Conservation (phyloP, 2,888 invertebrate species). For the Brachypalpus laphriformis region DNA sequence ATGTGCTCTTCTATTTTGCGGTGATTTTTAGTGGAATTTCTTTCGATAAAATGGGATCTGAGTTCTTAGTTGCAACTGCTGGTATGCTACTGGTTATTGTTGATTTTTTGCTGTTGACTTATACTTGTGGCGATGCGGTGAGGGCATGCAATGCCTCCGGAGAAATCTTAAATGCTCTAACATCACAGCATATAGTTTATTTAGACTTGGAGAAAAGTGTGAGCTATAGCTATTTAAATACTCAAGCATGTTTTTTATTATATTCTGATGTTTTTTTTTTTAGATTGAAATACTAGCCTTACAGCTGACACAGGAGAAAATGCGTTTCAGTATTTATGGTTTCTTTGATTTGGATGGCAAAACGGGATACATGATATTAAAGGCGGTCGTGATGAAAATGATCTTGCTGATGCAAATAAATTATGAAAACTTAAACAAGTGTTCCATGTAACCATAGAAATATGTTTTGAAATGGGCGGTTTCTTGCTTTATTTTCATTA, state of each 20-base stretch:
- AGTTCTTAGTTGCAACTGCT: background rate
- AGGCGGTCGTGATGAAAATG: background rate
- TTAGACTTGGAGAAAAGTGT: background rate
- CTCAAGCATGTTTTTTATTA: background rate
- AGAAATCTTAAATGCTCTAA: background rate
- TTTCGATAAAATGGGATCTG: background rate
- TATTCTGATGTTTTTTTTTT: too few relatives aligned
- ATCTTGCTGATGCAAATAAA: background rate
- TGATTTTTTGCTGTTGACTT: background rate
- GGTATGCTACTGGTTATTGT: background rate
- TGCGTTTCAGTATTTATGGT: background rate
- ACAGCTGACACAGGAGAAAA: constrained; percentile 1
- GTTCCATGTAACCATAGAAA: too few relatives aligned
- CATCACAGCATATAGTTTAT: background rate
- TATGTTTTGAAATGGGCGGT: too few relatives aligned
- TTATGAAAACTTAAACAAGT: background rate
- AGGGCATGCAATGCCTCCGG: background rate
- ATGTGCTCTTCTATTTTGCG: too few relatives aligned
- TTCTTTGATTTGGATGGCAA: too few relatives aligned
- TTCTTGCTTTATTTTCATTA: too few relatives aligned
- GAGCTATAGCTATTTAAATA: background rate
- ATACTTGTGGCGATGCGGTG: too few relatives aligned
- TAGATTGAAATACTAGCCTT: too few relatives aligned
- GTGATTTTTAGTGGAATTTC: too few relatives aligned
- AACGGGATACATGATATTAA: background rate